These are phyloP conservation scores for Loripinus fragilis DNA, from an alignment of 2,888 invertebrate genomes.

Conservation along the genomic window DNA sequence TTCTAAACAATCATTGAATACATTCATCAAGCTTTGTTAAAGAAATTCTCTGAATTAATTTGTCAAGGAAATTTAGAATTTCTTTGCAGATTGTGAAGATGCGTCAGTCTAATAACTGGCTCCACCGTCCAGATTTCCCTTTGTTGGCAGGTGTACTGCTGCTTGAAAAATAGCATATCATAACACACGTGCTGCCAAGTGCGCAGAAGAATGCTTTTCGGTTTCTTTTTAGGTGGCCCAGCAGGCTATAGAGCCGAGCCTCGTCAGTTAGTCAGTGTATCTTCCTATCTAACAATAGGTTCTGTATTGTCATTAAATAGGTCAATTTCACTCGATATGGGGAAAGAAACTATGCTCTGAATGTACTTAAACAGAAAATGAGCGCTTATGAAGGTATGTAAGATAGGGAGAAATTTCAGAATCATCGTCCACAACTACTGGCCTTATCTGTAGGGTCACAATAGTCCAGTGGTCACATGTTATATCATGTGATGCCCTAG, in stretches of 20 bases:
- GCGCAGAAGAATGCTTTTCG: not conserved
- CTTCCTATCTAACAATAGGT: constrained; percentile 49
- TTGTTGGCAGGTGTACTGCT: constrained; percentile 10
- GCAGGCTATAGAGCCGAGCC: constrained; percentile 2
- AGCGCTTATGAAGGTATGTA: constrained; percentile 60
- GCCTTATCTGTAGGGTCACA: not conserved
- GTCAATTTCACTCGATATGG: constrained; percentile 62
- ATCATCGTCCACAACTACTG: not conserved
- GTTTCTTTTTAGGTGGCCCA: constrained; percentile 13
- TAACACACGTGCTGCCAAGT: not conserved
- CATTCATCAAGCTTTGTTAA: no score
- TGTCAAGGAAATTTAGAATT: not conserved
- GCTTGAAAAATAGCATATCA: not conserved
- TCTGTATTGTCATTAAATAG: constrained; percentile 62
- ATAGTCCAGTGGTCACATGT: no score
- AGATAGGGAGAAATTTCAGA: constrained; percentile 24
- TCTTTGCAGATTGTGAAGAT: constrained; percentile 15
- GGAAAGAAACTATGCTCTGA: constrained; percentile 61
- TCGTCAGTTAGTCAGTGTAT: constrained; percentile 6
- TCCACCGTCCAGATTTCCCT: not conserved
- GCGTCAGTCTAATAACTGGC: not conserved
- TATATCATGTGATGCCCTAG: no score
- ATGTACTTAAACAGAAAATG: constrained; percentile 58
- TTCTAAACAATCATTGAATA: no score
- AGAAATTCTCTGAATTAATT: no score